Base-by-base conservation (phyloP, 1,140 invertebrate genomes). In the Ips nitidus region DNA sequence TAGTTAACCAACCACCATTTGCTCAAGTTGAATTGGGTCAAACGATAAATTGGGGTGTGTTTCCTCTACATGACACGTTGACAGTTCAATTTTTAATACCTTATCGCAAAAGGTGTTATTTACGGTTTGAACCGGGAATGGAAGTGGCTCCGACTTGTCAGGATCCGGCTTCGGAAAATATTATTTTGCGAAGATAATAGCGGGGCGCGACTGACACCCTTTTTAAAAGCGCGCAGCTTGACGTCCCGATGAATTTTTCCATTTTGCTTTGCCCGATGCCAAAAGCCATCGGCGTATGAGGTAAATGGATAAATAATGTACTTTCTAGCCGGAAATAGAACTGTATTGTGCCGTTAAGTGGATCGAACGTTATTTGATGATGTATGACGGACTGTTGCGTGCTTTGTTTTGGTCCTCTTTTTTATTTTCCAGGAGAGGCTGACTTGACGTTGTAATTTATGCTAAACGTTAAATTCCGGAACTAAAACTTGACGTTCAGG, bases 251-350 rank as follows among this genome's bases (percentile, higher is more conserved):
- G 63, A 65, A 42, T 65, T 56, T 65, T 65, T 65, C 63, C 5
- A 63, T 63, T 52, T 63, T 63, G 2, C 22, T 2, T 7, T 58
- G 37, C 41, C 59, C 4, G 3, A 4, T 39, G 45, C 60, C 41
- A 63, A 63, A 52, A 63, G 42, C 47, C 38, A 52, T 38, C 37
- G 47, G 38, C 60, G 45, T 65, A 56, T 56, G 50, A 37, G 42
- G 39, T 56, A 65, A 65, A 65, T 65, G 63, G 63, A 65, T 65
- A 65, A 65, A 65, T 65, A 65, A 65, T 65, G 63, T 8, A 65
- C 63, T 55, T 39, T 65, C 63, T 43, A 42, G 53, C 7, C 52
- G 63, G 63, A 65, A 65, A 65, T 65, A 56, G 63, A 65, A 65
- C 63, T 65, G 63, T 65, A 65, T 65, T 65, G 63, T 65, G 45